Evolutionary conservation across 2,113 vertebrate species (phyloP), one percentile per base, ranked within the genome.

Genomic region (Mungos mungo): DNA sequence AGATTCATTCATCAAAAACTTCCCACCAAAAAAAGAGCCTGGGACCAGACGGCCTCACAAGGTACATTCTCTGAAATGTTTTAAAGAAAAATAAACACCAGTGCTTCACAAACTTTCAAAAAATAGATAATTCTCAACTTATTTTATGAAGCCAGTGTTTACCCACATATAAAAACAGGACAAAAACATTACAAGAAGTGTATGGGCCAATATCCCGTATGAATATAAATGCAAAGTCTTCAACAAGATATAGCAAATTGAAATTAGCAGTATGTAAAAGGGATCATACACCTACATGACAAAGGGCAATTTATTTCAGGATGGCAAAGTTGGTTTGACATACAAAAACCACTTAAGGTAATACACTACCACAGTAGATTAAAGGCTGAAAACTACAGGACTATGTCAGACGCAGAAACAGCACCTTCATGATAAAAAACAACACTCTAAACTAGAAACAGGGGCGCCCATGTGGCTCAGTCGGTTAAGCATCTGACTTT

Each of bases 41-140:
- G 76, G 10, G 31, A 88, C 68, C 35, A 88, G 47, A 90, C 38
- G 19, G 25, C 10, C 90, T 90, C 4, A 66, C 25, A 50, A 50
- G 14, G 8, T 74, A 60, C 68, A 69, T 90, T 69, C 35, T 77
- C 60, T 4, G 77, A 77, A 50, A 27, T 27, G 5, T 60, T 50
- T 76, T 93, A 71, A 93, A 45, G 68, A 76, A 7, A 7, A 72
- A n/a, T 76, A 68, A 87, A 38, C 15, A 82, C 2, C 33, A 82
- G 54, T 79, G 88, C 50, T 94, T 94, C 33, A 72, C 8, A 87
- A 54, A 79, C 10, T 93, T 76, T 69, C 14, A 83, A 95, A 95
- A 83, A 88, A 35, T 19, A 66, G 15, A 57, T 38, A 23, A 45
- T 86, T 96, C 47, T 63, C 66, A 82, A 74, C 7, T 76, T 6